phyloP scores from a whole-genome alignment of 2,797 vertebrate species.

The Harpagifer antarcticus region DNA sequence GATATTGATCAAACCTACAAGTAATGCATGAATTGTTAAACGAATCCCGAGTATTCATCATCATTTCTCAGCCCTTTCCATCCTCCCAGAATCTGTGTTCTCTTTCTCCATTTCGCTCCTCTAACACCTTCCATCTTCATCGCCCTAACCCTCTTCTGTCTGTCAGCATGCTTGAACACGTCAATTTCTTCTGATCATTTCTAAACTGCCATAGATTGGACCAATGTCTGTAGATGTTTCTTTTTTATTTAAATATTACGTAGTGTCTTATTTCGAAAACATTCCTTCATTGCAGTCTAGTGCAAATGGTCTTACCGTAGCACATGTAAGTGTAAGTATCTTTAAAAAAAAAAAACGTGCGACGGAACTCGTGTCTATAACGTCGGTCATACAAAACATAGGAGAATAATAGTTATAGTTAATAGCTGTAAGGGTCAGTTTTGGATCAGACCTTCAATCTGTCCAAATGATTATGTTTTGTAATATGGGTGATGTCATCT shows the following conservation, averaged over 20 bases:
- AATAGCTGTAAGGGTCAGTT: slow-evolving; percentile 61
- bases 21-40: slow-evolving; percentile 65
- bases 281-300: slow-evolving; percentile 89
- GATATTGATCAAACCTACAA: slow-evolving; percentile 44
- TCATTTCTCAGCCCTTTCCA: slow-evolving; percentile 32
- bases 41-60: slow-evolving; percentile 40
- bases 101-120: slow-evolving; percentile 46
- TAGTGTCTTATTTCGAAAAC: slow-evolving; percentile 92
- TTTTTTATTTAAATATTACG: slow-evolving; percentile 76
- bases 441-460: slow-evolving; percentile 59
- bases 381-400: slow-evolving; percentile 64
- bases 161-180: slow-evolving; percentile 72
- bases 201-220: slow-evolving; percentile 87
- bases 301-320: slow-evolving; percentile 84
- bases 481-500: slow-evolving; percentile 51
- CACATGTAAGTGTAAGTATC: slow-evolving; percentile 81
- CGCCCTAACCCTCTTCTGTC: slow-evolving; percentile 29
- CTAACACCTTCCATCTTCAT: slow-evolving; percentile 44
- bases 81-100: slow-evolving; percentile 32
- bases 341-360: slow-evolving; percentile 55
- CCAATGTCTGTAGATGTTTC: slow-evolving; percentile 88
- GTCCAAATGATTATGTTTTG: slow-evolving; percentile 59
- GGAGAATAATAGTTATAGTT: slow-evolving; percentile 54
- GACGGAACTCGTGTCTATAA: slow-evolving; percentile 60
- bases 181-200: slow-evolving; percentile 72